Percentiles rank a stretch among this genome's conserved stretches.
These are phyloP conservation scores for Toxonevra muliebris DNA, from an alignment of 2,888 invertebrate genomes.

Conservation along the genomic window DNA sequence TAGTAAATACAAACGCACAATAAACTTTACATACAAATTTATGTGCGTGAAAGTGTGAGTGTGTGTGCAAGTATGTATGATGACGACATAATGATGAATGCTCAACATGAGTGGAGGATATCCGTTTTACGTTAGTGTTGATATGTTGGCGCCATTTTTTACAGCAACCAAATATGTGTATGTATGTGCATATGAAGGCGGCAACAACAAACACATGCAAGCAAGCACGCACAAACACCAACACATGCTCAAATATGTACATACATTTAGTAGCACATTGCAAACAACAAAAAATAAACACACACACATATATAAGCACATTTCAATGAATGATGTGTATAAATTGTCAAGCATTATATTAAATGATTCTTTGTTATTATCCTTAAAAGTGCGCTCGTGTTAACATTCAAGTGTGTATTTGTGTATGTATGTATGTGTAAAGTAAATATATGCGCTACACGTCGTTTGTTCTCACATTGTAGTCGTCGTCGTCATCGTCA, in stretches of 20 bases:
- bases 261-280: neutral
- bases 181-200: constrained; percentile 1
- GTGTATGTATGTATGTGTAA: neutral
- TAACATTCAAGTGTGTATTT: neutral
- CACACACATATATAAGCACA: constrained; percentile 1
- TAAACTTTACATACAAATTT: no score
- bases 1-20: no score
- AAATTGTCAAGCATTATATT: constrained; percentile 50
- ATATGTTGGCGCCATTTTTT: no score
- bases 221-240: neutral
- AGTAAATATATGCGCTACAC: no score
- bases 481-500: no score
- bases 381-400: neutral
- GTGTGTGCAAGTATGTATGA: neutral
- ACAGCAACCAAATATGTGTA: no score
- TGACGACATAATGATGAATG: constrained; percentile 48
- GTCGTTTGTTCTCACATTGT: no score
- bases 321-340: constrained; percentile 29
- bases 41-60: no score
- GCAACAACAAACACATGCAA: constrained; percentile 3
- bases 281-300: neutral
- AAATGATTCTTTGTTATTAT: constrained; percentile 43
- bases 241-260: neutral
- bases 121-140: constrained; percentile 38
- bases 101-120: constrained; percentile 46